These are phyloP conservation scores for Diglossa brunneiventris DNA, from an alignment of 2,113 vertebrate species.

Conservation along the genomic window DNA sequence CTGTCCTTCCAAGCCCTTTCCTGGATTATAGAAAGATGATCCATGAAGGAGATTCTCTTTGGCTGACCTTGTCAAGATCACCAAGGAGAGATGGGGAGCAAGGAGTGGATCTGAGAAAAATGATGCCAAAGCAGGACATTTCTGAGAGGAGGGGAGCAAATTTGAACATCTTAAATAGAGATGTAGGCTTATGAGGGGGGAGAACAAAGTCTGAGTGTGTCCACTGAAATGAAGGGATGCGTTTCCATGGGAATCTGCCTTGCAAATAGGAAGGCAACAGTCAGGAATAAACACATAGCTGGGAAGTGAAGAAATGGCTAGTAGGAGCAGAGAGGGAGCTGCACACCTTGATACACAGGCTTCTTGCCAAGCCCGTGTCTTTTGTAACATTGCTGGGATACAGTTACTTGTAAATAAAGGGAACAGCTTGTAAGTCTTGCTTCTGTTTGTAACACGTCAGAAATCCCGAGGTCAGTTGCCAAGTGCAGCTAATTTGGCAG, in stretches of 20 bases:
- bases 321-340: not conserved
- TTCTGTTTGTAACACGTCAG: conserved; percentile 16
- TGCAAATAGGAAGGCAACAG: not conserved
- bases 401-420: conserved; percentile 30
- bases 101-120: not conserved
- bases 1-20: not conserved
- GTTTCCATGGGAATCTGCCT: not conserved
- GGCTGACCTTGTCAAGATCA: not conserved
- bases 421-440: not conserved
- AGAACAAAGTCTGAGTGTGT: not conserved
- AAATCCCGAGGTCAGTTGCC: conserved; percentile 2
- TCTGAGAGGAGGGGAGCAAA: not conserved
- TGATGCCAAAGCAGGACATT: not conserved
- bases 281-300: not conserved
- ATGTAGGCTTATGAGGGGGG: not conserved
- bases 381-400: not conserved
- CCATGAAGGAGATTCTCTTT: not conserved
- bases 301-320: not conserved
- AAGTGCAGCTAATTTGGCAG: conserved; percentile 1
- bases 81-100: not conserved
- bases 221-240: not conserved
- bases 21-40: not conserved
- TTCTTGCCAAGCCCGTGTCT: not conserved
- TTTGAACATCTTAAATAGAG: not conserved
- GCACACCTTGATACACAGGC: not conserved